These are phyloP conservation scores for Bombylius discolor DNA, from an alignment of 2,888 invertebrate genomes.

Conservation along the genomic window DNA sequence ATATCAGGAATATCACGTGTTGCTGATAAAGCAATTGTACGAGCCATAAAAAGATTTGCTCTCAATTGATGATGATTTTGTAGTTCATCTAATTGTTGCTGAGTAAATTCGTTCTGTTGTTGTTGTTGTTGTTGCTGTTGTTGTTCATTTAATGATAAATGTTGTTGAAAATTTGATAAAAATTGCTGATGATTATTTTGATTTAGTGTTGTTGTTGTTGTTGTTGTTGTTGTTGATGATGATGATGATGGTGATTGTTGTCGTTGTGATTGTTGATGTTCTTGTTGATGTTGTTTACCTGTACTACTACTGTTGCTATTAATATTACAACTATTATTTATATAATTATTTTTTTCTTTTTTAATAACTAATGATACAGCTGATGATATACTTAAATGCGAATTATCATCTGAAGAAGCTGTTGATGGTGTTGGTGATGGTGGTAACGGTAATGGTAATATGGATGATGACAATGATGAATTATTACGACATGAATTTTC, in stretches of 20 bases:
- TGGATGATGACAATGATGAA: no score
- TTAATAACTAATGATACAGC: conserved; percentile 29
- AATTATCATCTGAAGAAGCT: conserved; percentile 17
- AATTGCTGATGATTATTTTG: conserved; percentile 19
- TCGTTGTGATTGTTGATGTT: neutral
- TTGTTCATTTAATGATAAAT: conserved; percentile 13
- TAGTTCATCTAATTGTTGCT: conserved; percentile 29
- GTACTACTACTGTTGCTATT: no score
- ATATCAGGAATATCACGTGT: conserved; percentile 31
- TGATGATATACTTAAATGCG: conserved; percentile 21
- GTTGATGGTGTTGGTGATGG: conserved; percentile 10
- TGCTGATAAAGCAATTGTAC: conserved; percentile 30
- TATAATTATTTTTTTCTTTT: conserved; percentile 10
- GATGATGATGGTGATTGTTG: neutral
- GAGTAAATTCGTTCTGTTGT: conserved; percentile 11
- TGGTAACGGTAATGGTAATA: neutral
- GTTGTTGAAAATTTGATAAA: conserved; percentile 16
- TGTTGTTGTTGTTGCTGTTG: conserved; percentile 26
- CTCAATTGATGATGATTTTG: conserved; percentile 33
- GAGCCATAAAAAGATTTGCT: conserved; percentile 36
- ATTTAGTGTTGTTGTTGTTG: conserved; percentile 20
- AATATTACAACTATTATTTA: neutral
- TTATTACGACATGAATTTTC: neutral
- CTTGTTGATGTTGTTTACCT: neutral
- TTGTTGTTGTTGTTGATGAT: conserved; percentile 14